Conservation (phyloP, 2,797 vertebrate genomes). For the Decapterus maruadsi region DNA sequence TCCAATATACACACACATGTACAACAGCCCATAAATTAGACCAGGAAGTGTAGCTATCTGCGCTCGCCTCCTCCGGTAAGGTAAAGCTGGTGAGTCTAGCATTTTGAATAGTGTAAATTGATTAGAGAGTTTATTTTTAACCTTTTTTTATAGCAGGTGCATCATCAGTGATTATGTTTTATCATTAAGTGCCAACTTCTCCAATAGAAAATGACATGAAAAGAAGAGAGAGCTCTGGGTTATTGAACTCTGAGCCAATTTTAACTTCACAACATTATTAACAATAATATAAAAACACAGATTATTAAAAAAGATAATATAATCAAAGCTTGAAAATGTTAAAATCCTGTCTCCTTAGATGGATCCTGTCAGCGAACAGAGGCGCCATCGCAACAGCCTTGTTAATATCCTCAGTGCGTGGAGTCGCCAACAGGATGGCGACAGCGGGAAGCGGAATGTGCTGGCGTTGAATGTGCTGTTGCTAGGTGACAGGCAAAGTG, state of each 20-base stretch:
- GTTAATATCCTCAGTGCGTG: not conserved
- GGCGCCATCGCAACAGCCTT: constrained; percentile 1
- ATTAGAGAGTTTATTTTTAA: not conserved
- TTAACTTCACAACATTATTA: too few relatives aligned
- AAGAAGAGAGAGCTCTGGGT: not conserved
- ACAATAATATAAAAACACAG: too few relatives aligned
- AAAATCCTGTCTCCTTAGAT: not conserved
- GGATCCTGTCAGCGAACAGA: rapidly evolving
- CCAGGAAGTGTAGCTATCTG: constrained; percentile 2
- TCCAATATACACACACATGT: not conserved
- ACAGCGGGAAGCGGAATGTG: constrained; percentile 14
- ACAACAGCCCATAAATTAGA: not conserved
- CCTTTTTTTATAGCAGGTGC: not conserved
- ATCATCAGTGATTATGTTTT: not conserved
- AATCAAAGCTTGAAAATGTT: too few relatives aligned
- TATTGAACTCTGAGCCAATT: too few relatives aligned
- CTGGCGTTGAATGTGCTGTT: constrained; percentile 85
- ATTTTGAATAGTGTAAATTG: rapidly evolving
- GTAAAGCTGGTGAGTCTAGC: constrained; percentile 34
- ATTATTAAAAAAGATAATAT: too few relatives aligned
- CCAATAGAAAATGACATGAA: not conserved
- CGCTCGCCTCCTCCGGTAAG: not conserved
- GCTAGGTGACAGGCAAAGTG: constrained; percentile 86
- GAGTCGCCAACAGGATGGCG: not conserved
- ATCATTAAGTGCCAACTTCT: not conserved